Base-by-base conservation (phyloP, 2,888 invertebrate species). In the Bruchidius siliquastri region DNA sequence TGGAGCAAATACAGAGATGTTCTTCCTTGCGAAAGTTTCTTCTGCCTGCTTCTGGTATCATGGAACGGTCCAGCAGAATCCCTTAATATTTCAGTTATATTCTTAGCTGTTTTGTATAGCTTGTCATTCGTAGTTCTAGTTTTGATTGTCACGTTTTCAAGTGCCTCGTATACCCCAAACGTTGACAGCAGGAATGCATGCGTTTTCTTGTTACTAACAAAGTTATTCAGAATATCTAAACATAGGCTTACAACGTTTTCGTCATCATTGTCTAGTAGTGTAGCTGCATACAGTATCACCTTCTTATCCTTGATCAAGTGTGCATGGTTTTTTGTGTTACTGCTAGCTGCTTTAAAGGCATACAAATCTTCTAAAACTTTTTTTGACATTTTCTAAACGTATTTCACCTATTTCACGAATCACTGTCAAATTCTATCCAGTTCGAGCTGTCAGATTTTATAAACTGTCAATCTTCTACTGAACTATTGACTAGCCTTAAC, bases 91-190 rank as follows among this genome's bases (percentile, higher is more conserved):
- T 76, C 74, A 4, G 77, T 77, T 2, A 80, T 76, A n/a, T 75
- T 76, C 21, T 75, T 72, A 8, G 80, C 76, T 32, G 79, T 77
- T 71, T 77, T 76, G 20, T 78, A 76, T 67, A 78, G 73, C 22
- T 74, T 71, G 8, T 75, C 73, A 71, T 81, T 77, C 32, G 72
- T 72, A 70, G 76, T 75, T 72, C 81, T 76, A 70, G 78, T 77
- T 73, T 81, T 82, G 71, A 68, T 83, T 4, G 81, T 76, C 20
- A 83, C 69, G 10, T 80, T 77, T 79, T 83, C 82, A 71, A 83
- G 69, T 22, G 83, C 80, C 77, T 83, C 83, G 72, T 82, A 81
- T 22, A 83, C 76, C 8, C 83, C 83, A 74, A 83, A 83, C 2
- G 80, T 82, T 8, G 76, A 73, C 10, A 82, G 69, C 26, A 83